phyloP scores from a whole-genome alignment of 1,140 invertebrate species.

The Listronotus oregonensis region DNA sequence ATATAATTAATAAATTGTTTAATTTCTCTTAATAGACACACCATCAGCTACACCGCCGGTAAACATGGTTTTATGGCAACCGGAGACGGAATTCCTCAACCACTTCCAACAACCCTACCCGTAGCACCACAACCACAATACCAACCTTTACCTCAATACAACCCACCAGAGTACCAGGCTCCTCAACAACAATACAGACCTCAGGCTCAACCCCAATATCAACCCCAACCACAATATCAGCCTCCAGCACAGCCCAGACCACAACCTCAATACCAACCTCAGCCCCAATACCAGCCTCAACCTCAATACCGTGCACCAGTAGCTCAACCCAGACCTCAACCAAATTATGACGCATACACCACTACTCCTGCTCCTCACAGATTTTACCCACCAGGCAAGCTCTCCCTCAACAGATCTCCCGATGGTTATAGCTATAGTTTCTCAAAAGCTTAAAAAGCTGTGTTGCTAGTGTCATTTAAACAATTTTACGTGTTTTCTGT shows the following conservation, averaged over 20 bases:
- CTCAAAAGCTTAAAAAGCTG: slow-evolving; percentile 29
- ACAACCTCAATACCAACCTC: slow-evolving; percentile 60
- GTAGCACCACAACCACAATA: slow-evolving; percentile 66
- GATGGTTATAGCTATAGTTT: slow-evolving; percentile 62
- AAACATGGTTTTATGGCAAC: slow-evolving; percentile 79
- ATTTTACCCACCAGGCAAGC: slow-evolving; percentile 81
- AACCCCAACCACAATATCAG: slow-evolving; percentile 60
- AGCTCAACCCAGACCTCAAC: slow-evolving; percentile 53
- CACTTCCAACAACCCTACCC: slow-evolving; percentile 67
- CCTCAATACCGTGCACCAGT: slow-evolving; percentile 52
- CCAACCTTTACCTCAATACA: slow-evolving; percentile 62
- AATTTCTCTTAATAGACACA: slow-evolving; percentile 60
- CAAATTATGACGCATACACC: slow-evolving; percentile 25
- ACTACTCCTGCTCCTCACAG: slow-evolving; percentile 71
- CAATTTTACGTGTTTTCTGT: slow-evolving; percentile 1
- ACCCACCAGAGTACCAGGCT: slow-evolving; percentile 62
- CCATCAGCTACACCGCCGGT: slow-evolving; percentile 83
- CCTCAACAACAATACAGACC: slow-evolving; percentile 54
- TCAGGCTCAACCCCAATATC: slow-evolving; percentile 61
- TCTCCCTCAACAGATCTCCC: slow-evolving; percentile 80
- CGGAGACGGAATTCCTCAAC: slow-evolving; percentile 77
- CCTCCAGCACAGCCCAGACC: slow-evolving; percentile 60
- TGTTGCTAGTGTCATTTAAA: neutral
- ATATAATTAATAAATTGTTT: no score
- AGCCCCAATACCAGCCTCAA: slow-evolving; percentile 57